Percentiles rank a stretch among this genome's conserved stretches.
phyloP scores from a whole-genome alignment of 2,888 invertebrate genomes.

The Venustoraphidia nigricollis region DNA sequence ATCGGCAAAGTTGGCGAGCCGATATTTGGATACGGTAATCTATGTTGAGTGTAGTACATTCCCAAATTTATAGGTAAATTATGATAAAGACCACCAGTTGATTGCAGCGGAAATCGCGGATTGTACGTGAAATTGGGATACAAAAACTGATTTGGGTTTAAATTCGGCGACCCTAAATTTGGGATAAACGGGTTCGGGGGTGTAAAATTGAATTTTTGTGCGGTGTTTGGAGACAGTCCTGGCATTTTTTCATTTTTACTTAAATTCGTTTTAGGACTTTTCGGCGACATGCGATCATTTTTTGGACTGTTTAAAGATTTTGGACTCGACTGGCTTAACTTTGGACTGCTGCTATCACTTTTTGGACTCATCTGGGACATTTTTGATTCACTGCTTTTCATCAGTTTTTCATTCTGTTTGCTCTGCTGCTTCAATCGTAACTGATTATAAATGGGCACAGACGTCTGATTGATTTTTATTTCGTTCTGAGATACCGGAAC shows the following conservation, averaged over 20 bases:
- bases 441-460: conserved; percentile 28
- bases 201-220: conserved; percentile 24
- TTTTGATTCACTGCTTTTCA: neutral
- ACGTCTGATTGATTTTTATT: conserved; percentile 28
- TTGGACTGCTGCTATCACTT: neutral
- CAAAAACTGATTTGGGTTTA: conserved; percentile 25
- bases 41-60: neutral
- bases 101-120: conserved; percentile 15
- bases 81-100: neutral
- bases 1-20: too few species aligned
- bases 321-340: neutral
- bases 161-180: conserved; percentile 24
- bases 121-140: conserved; percentile 24
- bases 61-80: conserved; percentile 1
- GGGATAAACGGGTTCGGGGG: conserved; percentile 29
- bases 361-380: neutral
- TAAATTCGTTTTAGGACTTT: conserved; percentile 1
- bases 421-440: conserved; percentile 22
- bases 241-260: conserved; percentile 2
- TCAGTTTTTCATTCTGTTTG: neutral
- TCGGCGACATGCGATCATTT: neutral
- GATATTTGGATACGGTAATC: neutral
- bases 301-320: neutral
- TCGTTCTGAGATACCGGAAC: conserved; percentile 11
- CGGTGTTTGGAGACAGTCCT: conserved; percentile 14